Evolutionary conservation across 2,113 vertebrate genomes (phyloP).

Genomic region (Cettia cetti): DNA sequence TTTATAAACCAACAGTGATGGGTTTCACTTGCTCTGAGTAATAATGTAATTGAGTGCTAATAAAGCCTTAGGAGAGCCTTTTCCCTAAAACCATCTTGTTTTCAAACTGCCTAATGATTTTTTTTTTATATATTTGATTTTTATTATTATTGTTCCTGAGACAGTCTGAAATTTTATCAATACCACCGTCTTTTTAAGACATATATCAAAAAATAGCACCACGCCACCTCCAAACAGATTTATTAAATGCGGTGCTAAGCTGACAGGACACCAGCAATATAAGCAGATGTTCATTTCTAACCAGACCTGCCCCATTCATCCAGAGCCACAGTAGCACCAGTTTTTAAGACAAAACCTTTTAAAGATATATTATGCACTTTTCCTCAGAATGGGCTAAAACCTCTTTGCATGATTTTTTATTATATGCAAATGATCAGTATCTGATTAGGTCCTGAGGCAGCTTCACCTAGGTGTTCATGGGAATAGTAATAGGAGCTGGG

Average conservation of each 20-base stretch:
- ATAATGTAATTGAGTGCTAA: slow-evolving; percentile 47
- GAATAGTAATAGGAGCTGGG: slow-evolving; percentile 66
- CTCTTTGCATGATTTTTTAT: slow-evolving; percentile 70
- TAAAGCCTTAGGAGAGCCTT: slow-evolving; percentile 44
- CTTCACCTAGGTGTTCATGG: slow-evolving; percentile 76
- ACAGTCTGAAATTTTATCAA: slow-evolving; percentile 63
- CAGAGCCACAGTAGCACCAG: background rate
- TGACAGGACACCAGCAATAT: slow-evolving; percentile 7
- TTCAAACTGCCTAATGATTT: slow-evolving; percentile 52
- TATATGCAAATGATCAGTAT: slow-evolving; percentile 76
- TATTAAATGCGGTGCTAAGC: slow-evolving; percentile 41
- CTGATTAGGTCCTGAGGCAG: slow-evolving; percentile 82
- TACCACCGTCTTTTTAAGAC: slow-evolving; percentile 53
- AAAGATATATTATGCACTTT: slow-evolving; percentile 42
- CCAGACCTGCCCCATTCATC: background rate
- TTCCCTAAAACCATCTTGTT: background rate
- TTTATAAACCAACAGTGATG: background rate
- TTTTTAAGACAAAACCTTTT: slow-evolving; percentile 49
- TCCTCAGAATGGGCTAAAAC: slow-evolving; percentile 56
- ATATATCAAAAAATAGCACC: slow-evolving; percentile 19
- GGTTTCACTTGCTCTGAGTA: slow-evolving; percentile 25
- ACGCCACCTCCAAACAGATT: slow-evolving; percentile 16
- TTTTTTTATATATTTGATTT: slow-evolving; percentile 64
- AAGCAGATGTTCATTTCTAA: slow-evolving; percentile 39
- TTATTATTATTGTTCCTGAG: slow-evolving; percentile 58